A percentile compares a stretch with the other conserved stretches of the same genome.
phyloP scores from a whole-genome alignment of 2,113 vertebrate species.

The Podilymbus podiceps region DNA sequence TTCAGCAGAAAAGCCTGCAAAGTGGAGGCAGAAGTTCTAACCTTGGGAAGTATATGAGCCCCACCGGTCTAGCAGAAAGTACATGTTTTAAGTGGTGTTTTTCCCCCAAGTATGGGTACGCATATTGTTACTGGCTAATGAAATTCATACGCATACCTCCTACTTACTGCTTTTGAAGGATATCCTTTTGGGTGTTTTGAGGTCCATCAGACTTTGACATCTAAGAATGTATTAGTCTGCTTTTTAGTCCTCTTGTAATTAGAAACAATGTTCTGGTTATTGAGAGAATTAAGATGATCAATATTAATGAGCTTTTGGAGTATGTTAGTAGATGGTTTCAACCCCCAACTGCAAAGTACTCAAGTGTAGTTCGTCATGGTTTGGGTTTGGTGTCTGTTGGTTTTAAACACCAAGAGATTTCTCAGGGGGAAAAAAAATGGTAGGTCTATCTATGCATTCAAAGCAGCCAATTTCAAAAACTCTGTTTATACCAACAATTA shows the following conservation, averaged over 20 bases:
- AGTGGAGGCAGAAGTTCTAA: background rate
- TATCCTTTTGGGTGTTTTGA: background rate
- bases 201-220: constrained; percentile 26
- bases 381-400: background rate
- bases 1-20: background rate
- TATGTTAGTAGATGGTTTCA: background rate
- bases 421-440: background rate
- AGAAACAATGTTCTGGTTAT: constrained; percentile 4
- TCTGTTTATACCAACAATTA: background rate
- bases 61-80: background rate
- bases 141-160: constrained; percentile 27
- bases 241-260: constrained; percentile 21
- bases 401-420: background rate
- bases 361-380: background rate
- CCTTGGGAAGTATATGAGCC: background rate
- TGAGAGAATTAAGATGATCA: constrained; percentile 39
- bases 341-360: background rate
- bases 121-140: constrained; percentile 50
- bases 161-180: constrained; percentile 12
- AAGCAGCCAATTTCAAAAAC: background rate
- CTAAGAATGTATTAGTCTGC: constrained; percentile 4
- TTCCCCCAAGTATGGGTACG: background rate
- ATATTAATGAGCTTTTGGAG: background rate
- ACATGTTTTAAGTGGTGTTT: background rate
- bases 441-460: background rate